These are phyloP conservation scores for Trisateles emortualis DNA, from an alignment of 2,888 invertebrate species.

Conservation along the genomic window DNA sequence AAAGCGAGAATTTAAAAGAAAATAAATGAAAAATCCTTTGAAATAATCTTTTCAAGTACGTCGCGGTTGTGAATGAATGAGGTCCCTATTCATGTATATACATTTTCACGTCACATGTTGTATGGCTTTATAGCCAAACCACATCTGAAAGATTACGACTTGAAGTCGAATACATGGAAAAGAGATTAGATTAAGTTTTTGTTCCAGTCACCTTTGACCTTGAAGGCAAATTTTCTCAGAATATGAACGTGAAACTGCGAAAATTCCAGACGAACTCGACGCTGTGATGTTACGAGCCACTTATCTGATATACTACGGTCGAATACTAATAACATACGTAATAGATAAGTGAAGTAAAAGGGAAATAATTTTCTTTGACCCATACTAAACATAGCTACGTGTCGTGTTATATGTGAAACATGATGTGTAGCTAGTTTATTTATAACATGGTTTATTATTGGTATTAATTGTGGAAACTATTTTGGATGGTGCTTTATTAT, in stretches of 20 bases:
- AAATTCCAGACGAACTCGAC: not conserved
- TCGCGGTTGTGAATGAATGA: not conserved
- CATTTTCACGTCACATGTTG: conserved; percentile 1
- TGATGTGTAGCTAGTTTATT: too few relatives aligned
- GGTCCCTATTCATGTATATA: conserved; percentile 7
- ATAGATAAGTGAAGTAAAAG: not conserved
- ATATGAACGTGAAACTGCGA: not conserved
- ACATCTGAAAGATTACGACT: not conserved
- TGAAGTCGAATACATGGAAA: not conserved
- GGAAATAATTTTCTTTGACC: too few relatives aligned
- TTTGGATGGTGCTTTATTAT: too few relatives aligned
- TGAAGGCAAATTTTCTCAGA: not conserved
- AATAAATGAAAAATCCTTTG: too few relatives aligned
- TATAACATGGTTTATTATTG: too few relatives aligned
- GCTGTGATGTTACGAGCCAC: not conserved
- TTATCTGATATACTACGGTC: not conserved
- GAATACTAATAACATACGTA: not conserved
- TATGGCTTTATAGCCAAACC: conserved; percentile 3
- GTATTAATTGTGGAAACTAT: too few relatives aligned
- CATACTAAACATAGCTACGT: too few relatives aligned
- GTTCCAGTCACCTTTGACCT: not conserved
- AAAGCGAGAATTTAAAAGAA: too few relatives aligned
- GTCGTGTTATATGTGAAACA: too few relatives aligned
- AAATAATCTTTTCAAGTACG: not conserved
- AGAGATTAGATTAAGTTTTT: conserved; percentile 12